Percentiles rank a stretch among this genome's conserved stretches.
phyloP scores from a whole-genome alignment of 1,140 invertebrate genomes.

The Hetaerina americana region DNA sequence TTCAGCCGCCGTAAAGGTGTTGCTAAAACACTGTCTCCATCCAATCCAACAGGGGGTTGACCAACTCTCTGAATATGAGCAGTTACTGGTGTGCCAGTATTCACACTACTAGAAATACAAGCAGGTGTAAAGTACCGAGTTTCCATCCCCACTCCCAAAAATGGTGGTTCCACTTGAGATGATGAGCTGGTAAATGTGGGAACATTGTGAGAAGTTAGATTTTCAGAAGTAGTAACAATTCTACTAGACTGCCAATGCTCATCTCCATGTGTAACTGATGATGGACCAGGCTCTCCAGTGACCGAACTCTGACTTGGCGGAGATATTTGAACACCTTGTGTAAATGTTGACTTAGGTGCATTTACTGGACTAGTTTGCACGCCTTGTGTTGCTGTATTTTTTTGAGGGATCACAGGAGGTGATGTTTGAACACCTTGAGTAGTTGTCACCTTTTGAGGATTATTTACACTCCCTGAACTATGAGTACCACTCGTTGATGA shows the following conservation, averaged over 20 bases:
- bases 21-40: background rate
- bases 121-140: background rate
- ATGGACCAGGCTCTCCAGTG: background rate
- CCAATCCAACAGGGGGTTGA: slow-evolving; percentile 23
- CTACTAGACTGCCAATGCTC: background rate
- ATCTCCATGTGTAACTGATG: background rate
- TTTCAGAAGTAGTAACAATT: background rate
- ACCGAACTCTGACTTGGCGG: background rate
- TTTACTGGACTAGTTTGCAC: background rate
- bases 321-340: background rate
- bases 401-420: background rate
- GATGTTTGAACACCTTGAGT: background rate
- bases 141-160: background rate
- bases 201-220: background rate
- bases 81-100: slow-evolving; percentile 20
- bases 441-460: background rate
- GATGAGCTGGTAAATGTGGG: background rate
- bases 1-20: background rate
- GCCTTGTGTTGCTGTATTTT: background rate
- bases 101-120: background rate
- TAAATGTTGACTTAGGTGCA: background rate
- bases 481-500: slow-evolving; percentile 27
- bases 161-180: background rate
- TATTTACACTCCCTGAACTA: slow-evolving; percentile 16
- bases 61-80: slow-evolving; percentile 32